Conservation (phyloP, 2,113 vertebrate genomes). For the Arothron firmamentum region DNA sequence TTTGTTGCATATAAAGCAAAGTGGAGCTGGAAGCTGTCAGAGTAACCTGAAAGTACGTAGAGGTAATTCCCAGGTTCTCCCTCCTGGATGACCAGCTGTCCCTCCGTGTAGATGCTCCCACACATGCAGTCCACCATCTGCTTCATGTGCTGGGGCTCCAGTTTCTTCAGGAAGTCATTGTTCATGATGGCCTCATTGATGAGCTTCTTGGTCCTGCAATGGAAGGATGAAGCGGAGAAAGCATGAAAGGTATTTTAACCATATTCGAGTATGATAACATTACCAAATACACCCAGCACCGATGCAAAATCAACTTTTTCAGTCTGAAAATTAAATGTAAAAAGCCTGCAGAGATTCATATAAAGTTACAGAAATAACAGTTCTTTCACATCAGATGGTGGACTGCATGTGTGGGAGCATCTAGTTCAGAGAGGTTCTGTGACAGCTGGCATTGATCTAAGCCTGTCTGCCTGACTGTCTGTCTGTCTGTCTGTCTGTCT, state of each 20-base stretch:
- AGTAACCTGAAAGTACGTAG: conserved; percentile 78
- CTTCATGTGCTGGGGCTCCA: conserved; percentile 74
- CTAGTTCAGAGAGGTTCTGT: too few species aligned
- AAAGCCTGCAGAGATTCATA: too few species aligned
- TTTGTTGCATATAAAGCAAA: background rate
- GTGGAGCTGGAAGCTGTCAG: background rate
- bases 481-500: too few species aligned
- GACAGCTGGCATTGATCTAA: too few species aligned
- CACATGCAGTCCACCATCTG: conserved; percentile 80
- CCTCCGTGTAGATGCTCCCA: conserved; percentile 65
- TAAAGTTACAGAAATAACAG: too few species aligned
- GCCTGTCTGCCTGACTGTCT: too few species aligned
- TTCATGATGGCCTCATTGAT: conserved; percentile 76
- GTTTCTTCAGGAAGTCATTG: conserved; percentile 78
- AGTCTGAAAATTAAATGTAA: too few species aligned
- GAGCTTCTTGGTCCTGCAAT: conserved; percentile 69
- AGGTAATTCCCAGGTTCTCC: conserved; percentile 78
- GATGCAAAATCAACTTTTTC: too few species aligned
- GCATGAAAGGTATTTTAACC: background rate
- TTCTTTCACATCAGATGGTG: too few species aligned
- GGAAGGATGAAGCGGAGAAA: conserved; percentile 3
- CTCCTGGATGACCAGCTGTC: conserved; percentile 76
- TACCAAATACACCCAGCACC: too few species aligned
- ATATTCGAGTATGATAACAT: too few species aligned
- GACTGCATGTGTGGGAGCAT: too few species aligned